These are phyloP conservation scores for Salvelinus alpinus DNA, from an alignment of 2,113 vertebrate species.

Conservation along the genomic window DNA sequence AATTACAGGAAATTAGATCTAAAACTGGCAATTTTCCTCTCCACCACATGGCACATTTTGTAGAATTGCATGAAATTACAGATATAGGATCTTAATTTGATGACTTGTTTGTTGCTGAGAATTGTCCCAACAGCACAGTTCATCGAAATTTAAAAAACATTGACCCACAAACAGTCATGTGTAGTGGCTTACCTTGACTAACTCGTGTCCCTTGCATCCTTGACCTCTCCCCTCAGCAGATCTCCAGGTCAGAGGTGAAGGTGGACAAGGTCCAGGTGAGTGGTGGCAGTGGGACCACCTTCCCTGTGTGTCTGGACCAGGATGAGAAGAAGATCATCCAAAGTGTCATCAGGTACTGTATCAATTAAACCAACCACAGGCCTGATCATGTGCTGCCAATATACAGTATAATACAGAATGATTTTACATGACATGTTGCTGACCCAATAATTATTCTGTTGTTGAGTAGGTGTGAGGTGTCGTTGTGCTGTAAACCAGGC, in stretches of 20 bases:
- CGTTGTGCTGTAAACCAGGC: slow-evolving; percentile 88
- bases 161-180: background rate
- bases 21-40: too few relatives aligned
- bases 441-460: background rate
- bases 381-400: background rate
- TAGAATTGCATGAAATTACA: too few relatives aligned
- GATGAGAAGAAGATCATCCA: slow-evolving; percentile 95
- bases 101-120: too few relatives aligned
- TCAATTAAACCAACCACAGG: background rate
- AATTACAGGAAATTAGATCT: too few relatives aligned
- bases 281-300: slow-evolving; percentile 72
- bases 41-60: too few relatives aligned
- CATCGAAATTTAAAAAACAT: too few relatives aligned
- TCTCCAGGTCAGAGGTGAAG: slow-evolving; percentile 83
- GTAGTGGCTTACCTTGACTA: background rate
- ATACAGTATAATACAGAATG: background rate
- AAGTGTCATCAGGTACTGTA: slow-evolving; percentile 84
- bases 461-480: slow-evolving; percentile 85
- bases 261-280: slow-evolving; percentile 87
- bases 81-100: too few relatives aligned
- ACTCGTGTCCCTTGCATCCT: background rate
- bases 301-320: slow-evolving; percentile 93
- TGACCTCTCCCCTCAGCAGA: slow-evolving; percentile 64
- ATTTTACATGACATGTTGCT: background rate
- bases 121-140: too few relatives aligned